Evolutionary conservation across 2,888 invertebrate genomes (phyloP), one percentile per base, ranked within the genome.

Genomic region (Diarsia brunnea): DNA sequence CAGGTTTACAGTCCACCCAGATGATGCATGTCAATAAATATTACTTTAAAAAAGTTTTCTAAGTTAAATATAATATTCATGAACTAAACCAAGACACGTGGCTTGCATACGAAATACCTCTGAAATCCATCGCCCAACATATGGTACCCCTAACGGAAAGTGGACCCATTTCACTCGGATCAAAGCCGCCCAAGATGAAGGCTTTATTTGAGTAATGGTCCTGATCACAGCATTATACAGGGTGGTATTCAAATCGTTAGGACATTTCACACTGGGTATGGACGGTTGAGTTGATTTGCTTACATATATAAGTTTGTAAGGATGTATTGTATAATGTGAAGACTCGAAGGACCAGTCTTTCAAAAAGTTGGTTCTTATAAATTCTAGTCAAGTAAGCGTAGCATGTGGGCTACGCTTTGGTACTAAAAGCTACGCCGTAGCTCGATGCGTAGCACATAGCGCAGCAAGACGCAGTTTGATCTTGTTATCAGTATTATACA

Each of bases 161-260:
- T 79, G 75, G 75, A 73, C 79, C 85, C 84, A 84, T 88, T 85
- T 84, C 81, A 78, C 73, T 72, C 47, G 81, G 82, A 83, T 85
- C 83, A 79, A 53, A 51, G 55, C 69, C 72, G 53, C 69, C 69
- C 71, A 75, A 82, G 82, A 84, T 87, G 84, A 88, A 82, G 89
- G 89, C 85, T 89, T 88, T 90, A 85, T 85, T 76, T 88, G 89
- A 88, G 82, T 85, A 85, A 90, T 88, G 84, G 85, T 83, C 73
- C 58, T 81, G 78, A 85, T 88, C 86, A 76, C 60, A 63, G 70
- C 65, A 82, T 84, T 89, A 87, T 79, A 81, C 74, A 69, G 81
- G 78, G 64, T 51, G 69, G 45, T 67, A 88, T 86, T 84, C 86
- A 86, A 82, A 82, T 84, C 69, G 53, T 72, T 73, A 60, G 53